Evolutionary conservation across 1,140 invertebrate species (phyloP).

Genomic region (Nebria ingens): DNA sequence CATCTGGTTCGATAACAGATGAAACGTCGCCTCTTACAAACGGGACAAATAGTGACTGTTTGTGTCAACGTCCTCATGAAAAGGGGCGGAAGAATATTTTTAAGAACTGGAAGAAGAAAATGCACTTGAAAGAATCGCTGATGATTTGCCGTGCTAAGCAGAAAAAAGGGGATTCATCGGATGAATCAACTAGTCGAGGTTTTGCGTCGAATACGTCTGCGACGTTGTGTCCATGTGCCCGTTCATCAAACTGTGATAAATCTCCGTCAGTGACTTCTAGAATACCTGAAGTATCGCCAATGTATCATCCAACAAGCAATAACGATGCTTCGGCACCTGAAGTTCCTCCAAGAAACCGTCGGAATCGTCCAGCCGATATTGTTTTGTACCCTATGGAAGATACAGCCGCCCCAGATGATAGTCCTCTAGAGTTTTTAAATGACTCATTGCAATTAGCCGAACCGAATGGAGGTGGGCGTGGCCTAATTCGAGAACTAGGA

Average conservation of each 20-base stretch:
- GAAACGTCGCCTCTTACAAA: neutral
- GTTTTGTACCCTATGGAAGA: neutral
- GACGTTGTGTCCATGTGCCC: neutral
- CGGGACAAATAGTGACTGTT: neutral
- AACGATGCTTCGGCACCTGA: neutral
- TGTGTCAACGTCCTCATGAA: neutral
- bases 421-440: neutral
- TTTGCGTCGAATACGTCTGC: neutral
- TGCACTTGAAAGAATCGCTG: neutral
- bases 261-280: neutral
- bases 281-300: neutral
- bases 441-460: neutral
- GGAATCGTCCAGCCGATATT: neutral
- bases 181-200: neutral
- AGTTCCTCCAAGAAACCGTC: neutral
- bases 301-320: neutral
- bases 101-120: neutral
- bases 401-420: neutral
- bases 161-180: neutral
- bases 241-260: slow-evolving; percentile 1
- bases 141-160: neutral
- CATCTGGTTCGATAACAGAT: neutral
- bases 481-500: neutral
- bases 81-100: neutral
- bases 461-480: neutral